Conservation (phyloP, 2,888 invertebrate genomes). For the Podabrus alpinus region DNA sequence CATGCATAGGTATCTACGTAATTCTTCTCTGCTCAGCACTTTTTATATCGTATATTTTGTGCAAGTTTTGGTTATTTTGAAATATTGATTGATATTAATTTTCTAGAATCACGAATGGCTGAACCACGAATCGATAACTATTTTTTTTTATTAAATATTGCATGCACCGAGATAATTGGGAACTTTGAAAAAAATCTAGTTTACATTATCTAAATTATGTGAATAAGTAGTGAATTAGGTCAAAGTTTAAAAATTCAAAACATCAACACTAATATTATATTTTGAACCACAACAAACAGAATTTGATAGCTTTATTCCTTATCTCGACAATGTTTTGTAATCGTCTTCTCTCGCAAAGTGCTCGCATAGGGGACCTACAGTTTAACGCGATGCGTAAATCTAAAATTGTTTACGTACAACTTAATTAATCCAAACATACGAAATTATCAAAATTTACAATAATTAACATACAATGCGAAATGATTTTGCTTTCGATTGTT, state of each 20-base stretch:
- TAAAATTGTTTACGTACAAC: not conserved
- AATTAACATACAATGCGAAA: not conserved
- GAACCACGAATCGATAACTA: not conserved
- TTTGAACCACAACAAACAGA: not conserved
- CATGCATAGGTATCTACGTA: not conserved
- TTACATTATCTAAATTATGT: not conserved
- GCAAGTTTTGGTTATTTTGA: not conserved
- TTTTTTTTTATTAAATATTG: not conserved
- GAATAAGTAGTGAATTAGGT: not conserved
- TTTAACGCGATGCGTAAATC: not conserved
- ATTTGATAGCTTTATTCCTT: not conserved
- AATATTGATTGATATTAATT: not conserved
- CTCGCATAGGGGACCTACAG: no score
- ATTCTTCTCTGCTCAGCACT: not conserved
- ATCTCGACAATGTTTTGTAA: not conserved
- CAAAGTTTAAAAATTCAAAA: not conserved
- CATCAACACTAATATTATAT: not conserved
- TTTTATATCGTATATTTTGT: not conserved
- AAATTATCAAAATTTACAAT: not conserved
- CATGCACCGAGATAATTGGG: not conserved
- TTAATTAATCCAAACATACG: not conserved
- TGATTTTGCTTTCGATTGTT: not conserved
- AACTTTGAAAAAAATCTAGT: not conserved
- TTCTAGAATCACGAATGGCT: not conserved
- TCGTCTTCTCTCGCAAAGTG: no score